Percentiles rank a stretch among this genome's conserved stretches.
Evolutionary conservation across 2,888 invertebrate species (phyloP).

Genomic region (Dusona sp.): DNA sequence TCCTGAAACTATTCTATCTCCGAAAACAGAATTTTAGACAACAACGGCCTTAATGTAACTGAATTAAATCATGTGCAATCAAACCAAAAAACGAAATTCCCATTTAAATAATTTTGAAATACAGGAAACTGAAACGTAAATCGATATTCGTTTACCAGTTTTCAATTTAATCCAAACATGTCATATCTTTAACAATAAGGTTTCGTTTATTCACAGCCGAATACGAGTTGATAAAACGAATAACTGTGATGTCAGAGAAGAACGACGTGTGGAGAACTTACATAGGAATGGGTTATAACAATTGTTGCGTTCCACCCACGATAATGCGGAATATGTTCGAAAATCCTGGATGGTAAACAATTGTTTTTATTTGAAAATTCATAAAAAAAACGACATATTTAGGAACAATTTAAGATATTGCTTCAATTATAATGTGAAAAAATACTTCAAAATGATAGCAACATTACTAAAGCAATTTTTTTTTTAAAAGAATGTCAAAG

Average conservation of each 20-base stretch:
- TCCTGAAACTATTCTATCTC: no score
- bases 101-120: no score
- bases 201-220: constrained; percentile 88
- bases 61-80: no score
- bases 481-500: not conserved
- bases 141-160: no score
- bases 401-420: not conserved
- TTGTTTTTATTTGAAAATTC: not conserved
- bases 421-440: not conserved
- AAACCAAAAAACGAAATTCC: no score
- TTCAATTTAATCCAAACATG: no score
- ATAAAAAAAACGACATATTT: not conserved
- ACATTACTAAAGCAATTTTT: not conserved
- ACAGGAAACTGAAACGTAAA: no score
- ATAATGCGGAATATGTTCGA: constrained; percentile 99
- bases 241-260: constrained; percentile 91
- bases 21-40: no score
- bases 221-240: constrained; percentile 93
- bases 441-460: not conserved
- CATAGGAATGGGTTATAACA: constrained; percentile 99
- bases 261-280: constrained; percentile 98
- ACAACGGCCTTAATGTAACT: no score
- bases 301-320: constrained; percentile 97
- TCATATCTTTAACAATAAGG: not conserved
- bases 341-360: constrained; percentile 97